Conservation (phyloP, 1,140 invertebrate species). For the Cherax destructor region DNA sequence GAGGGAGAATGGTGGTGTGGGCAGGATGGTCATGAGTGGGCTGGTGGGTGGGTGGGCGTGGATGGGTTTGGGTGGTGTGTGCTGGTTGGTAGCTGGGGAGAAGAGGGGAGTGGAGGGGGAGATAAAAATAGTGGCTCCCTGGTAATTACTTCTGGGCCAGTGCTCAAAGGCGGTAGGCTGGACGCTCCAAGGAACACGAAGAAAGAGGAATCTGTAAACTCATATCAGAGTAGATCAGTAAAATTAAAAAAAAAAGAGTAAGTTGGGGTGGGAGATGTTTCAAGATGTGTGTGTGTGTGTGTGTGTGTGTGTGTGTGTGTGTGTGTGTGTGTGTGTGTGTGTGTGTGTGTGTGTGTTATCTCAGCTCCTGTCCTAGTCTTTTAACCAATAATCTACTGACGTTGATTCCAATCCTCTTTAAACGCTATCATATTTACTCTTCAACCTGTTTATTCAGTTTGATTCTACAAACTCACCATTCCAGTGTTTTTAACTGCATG, state of each 20-base stretch:
- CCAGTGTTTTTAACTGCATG: too few species aligned
- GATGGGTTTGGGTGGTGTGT: too few species aligned
- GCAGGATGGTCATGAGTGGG: too few species aligned
- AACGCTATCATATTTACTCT: too few species aligned
- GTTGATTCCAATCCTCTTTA: too few species aligned
- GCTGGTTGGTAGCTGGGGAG: too few species aligned
- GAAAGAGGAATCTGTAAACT: neutral
- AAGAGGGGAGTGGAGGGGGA: neutral
- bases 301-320: neutral
- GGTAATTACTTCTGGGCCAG: neutral
- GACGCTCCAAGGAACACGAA: neutral
- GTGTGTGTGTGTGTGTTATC: neutral
- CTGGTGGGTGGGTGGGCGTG: too few species aligned
- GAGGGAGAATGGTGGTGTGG: too few species aligned
- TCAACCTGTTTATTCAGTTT: too few species aligned
- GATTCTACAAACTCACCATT: too few species aligned
- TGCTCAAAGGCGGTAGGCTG: neutral
- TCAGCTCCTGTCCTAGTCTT: too few species aligned
- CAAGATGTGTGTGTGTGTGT: neutral
- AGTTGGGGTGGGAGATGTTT: neutral
- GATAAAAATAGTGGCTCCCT: neutral
- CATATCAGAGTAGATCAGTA: neutral
- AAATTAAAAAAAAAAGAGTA: neutral
- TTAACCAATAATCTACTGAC: too few species aligned
- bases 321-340: slow-evolving; percentile 2